These are phyloP conservation scores for Gonocerus acuteangulatus DNA, from an alignment of 2,888 invertebrate species.

Conservation along the genomic window DNA sequence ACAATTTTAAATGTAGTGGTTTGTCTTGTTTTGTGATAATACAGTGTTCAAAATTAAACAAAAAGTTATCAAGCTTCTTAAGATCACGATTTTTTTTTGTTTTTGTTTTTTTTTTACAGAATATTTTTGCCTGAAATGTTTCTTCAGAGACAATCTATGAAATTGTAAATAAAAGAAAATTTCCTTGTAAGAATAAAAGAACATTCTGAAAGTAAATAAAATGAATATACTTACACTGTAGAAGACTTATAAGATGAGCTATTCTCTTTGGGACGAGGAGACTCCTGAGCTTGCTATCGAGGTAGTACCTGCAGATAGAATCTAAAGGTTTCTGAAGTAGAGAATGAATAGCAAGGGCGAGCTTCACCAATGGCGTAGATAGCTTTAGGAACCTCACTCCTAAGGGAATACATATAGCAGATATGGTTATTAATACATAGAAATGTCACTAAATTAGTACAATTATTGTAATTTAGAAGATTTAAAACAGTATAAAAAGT, in stretches of 20 bases:
- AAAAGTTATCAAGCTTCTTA: too few species aligned
- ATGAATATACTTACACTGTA: slow-evolving; percentile 55
- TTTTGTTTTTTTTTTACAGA: too few species aligned
- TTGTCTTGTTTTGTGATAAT: too few species aligned
- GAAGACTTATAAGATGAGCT: slow-evolving; percentile 52
- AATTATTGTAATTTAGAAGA: background rate
- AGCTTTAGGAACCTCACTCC: slow-evolving; percentile 52
- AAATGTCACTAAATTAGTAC: background rate
- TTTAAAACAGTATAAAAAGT: too few species aligned
- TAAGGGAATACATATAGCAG: slow-evolving; percentile 45
- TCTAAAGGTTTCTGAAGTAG: slow-evolving; percentile 47
- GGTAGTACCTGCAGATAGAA: slow-evolving; percentile 44
- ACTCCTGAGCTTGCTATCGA: slow-evolving; percentile 43
- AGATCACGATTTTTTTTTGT: too few species aligned
- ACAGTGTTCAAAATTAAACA: too few species aligned
- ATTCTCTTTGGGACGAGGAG: slow-evolving; percentile 51
- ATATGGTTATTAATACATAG: background rate
- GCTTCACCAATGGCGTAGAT: slow-evolving; percentile 45
- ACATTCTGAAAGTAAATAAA: too few species aligned
- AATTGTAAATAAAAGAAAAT: too few species aligned
- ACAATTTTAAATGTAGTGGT: too few species aligned
- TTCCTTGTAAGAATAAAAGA: too few species aligned
- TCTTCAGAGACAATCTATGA: too few species aligned
- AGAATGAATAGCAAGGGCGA: slow-evolving; percentile 48
- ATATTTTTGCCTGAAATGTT: too few species aligned